phyloP scores from a whole-genome alignment of 2,113 vertebrate species.

The Oplegnathus fasciatus region DNA sequence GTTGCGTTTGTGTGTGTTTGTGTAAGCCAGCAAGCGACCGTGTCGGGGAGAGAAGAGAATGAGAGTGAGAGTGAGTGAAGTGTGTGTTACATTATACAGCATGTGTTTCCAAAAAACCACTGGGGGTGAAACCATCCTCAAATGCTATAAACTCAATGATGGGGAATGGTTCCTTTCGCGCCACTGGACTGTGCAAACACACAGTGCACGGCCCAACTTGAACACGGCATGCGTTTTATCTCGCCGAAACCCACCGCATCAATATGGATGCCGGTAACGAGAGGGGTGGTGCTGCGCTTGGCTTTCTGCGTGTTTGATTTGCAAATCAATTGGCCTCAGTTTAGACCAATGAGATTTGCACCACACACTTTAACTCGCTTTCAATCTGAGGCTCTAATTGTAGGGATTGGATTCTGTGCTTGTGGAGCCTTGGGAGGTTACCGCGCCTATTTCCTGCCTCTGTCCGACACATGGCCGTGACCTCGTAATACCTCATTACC shows the following conservation, averaged over 20 bases:
- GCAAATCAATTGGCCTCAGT: conserved; percentile 74
- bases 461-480: conserved; percentile 51
- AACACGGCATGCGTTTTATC: conserved; percentile 35
- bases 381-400: conserved; percentile 66
- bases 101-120: conserved; percentile 54
- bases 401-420: conserved; percentile 41
- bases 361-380: conserved; percentile 36
- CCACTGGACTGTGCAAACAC: conserved; percentile 67
- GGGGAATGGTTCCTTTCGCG: conserved; percentile 59
- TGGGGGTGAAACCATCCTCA: conserved; percentile 50
- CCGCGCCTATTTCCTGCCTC: conserved; percentile 41
- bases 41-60: conserved; percentile 10
- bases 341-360: conserved; percentile 57
- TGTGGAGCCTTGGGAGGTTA: conserved; percentile 46
- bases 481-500: conserved; percentile 72
- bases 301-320: conserved; percentile 62
- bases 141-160: conserved; percentile 62
- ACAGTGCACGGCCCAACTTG: neutral
- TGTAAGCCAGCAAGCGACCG: conserved; percentile 3
- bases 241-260: conserved; percentile 23
- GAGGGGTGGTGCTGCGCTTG: neutral
- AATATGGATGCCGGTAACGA: conserved; percentile 42
- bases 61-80: conserved; percentile 50
- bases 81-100: conserved; percentile 67
- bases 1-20: conserved; percentile 21